Evolutionary conservation across 2,113 vertebrate genomes (phyloP), one percentile per base, ranked within the genome.

Genomic region (Salvator merianae): DNA sequence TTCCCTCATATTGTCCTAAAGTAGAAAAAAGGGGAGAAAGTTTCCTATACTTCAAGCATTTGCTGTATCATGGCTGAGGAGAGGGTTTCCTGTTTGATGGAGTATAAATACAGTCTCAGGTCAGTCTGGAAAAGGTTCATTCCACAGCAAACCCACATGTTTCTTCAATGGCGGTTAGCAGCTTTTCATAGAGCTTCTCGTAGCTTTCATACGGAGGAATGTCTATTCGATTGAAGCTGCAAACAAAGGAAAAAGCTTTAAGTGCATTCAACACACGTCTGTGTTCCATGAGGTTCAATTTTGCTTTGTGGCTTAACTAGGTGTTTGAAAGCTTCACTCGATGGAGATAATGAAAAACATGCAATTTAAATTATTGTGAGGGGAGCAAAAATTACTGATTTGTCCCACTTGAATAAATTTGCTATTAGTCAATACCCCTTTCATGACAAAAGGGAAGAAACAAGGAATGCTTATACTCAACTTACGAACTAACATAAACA

Each of bases 161-260:
- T 94, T 99, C 99, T 95, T 99, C 99, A 69, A 99, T 99, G 97
- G 99, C 99, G 14, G 99, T 99, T 94, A 99, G 97, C 95, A 99
- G 95, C 97, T 99, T 99, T 95, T 99, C 99, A 82, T 99, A 99
- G 18, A 99, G 97, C 95, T 99, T 99, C 89, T 99, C 99, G 28
- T 99, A 99, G 92, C 94, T 97, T 94, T 99, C 99, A 10, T 99
- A 99, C 1, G 98, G 97, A 78, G 99, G 99, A 97, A 99, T 99
- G 98, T 99, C 99, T 72, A 99, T 98, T 93, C 99, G 96, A 92
- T 99, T 99, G 92, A 99, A 99, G 94, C 99, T 99, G 95, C 22
- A 86, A 87, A 89, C 1, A 79, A 73, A 92, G n/a, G 69, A 78
- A 86, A 20, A 82, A 32, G 2, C 70, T 63, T 82, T 47, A 72